These are phyloP conservation scores for Nicator chloris DNA, from an alignment of 2,113 vertebrate genomes.

Conservation along the genomic window DNA sequence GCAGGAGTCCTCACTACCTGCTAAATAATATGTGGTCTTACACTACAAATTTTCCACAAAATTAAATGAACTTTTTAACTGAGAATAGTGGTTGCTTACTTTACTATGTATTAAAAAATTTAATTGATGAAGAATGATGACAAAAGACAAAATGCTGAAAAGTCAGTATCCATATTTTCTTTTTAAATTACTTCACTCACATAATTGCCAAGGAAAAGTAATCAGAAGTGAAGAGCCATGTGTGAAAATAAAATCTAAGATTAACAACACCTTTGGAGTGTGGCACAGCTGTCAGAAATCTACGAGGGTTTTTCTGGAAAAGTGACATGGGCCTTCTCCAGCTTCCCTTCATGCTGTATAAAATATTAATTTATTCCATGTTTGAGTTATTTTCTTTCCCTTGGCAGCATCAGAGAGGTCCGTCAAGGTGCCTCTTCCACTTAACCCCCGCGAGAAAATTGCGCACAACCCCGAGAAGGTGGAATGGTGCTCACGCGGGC, in stretches of 20 bases:
- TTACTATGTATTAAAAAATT: neutral
- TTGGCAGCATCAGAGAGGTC: neutral
- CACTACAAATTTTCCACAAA: neutral
- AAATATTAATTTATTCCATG: neutral
- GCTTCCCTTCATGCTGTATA: neutral
- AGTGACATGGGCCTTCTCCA: neutral
- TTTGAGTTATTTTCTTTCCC: neutral
- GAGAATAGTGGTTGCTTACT: neutral
- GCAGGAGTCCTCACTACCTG: neutral
- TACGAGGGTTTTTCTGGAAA: neutral
- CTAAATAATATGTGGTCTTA: neutral
- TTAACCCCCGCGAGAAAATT: neutral
- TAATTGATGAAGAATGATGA: neutral
- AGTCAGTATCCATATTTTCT: neutral
- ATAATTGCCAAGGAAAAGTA: neutral
- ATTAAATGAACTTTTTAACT: neutral
- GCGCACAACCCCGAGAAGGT: neutral
- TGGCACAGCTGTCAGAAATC: neutral
- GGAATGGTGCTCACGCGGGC: neutral
- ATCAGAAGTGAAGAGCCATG: neutral
- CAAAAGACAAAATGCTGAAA: neutral
- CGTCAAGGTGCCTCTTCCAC: neutral
- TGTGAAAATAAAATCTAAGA: slow-evolving; percentile 8
- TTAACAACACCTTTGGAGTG: neutral
- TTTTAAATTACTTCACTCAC: neutral